Base-by-base conservation (phyloP, 2,888 invertebrate genomes). In the Oxytorus armatus region DNA sequence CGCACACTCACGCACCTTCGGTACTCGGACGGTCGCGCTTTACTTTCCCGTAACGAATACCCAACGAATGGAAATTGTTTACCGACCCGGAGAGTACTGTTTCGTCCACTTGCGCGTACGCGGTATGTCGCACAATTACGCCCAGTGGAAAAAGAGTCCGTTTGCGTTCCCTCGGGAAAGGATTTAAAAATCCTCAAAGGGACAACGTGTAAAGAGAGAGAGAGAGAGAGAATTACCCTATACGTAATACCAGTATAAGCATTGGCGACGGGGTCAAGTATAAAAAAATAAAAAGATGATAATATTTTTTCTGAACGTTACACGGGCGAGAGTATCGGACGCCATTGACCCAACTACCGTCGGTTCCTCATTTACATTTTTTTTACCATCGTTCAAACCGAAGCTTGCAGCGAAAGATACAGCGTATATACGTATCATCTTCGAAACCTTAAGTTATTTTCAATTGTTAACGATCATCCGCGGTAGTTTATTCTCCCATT, bases 1-100 rank as follows among this genome's bases (percentile, higher is more conserved):
- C 69, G 76, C 74, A 79, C 83, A 81, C 83, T 83, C 77, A 59
- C 59, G 66, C 82, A 82, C 73, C 77, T 85, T 87, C 87, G 87
- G 86, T 86, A 84, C 83, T 59, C 70, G 49, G 29, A 61, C 29
- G 51, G n/a, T n/a, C 59, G 77, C 68, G 72, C 74, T 77, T 82
- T 85, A 85, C 87, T 86, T 86, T 87, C 83, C 84, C 82, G 82
- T 69, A 83, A 85, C 83, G 82, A 73, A 78, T 73, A 59, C 82
- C 81, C 66, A 83, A 85, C 84, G 82, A 73, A 78, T 73, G 72
- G 66, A 78, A 78, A 73, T 72, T 66, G 72, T 78, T 36, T 61
- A 59, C 66, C 53, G 23, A 44, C 39, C n/a, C 36, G 61, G 36
- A 51, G 42, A 23, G 16, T 23, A 49, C 21, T 65, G 49, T 65